phyloP scores from a whole-genome alignment of 1,140 invertebrate species.

The Thereuonema tuberculata region DNA sequence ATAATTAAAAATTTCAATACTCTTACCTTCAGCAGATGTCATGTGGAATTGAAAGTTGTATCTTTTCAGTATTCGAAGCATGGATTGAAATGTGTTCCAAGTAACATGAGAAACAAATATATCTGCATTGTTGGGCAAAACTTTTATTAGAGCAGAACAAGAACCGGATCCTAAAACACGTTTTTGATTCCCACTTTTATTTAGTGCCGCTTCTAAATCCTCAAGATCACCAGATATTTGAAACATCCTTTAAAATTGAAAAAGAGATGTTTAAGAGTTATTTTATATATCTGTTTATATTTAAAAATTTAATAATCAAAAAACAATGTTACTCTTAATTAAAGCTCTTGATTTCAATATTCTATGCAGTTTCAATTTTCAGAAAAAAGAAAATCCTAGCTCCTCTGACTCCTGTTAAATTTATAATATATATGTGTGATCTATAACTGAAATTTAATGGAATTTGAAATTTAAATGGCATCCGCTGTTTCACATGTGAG shows the following conservation, averaged over 20 bases:
- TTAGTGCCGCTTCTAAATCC: constrained; percentile 44
- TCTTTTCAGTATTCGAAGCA: constrained; percentile 77
- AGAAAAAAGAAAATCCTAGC: too few species aligned
- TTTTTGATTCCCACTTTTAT: constrained; percentile 22
- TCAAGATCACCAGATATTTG: constrained; percentile 57
- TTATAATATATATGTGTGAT: too few species aligned
- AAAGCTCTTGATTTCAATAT: not conserved
- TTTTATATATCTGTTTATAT: not conserved
- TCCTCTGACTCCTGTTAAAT: too few species aligned
- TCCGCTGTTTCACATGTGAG: too few species aligned
- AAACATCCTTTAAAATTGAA: constrained; percentile 18
- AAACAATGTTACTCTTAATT: not conserved
- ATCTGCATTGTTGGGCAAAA: constrained; percentile 39
- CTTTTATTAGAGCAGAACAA: constrained; percentile 47
- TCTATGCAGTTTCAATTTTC: constrained; percentile 29
- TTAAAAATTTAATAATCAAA: not conserved
- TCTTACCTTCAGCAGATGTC: constrained; percentile 31
- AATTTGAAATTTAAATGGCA: too few species aligned
- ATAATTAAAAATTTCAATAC: too few species aligned
- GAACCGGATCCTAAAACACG: constrained; percentile 31
- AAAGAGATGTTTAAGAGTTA: not conserved
- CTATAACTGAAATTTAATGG: too few species aligned
- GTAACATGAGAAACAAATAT: constrained; percentile 51
- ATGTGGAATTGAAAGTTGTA: constrained; percentile 69
- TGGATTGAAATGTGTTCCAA: constrained; percentile 55